These are phyloP conservation scores for Diarsia brunnea DNA, from an alignment of 2,888 invertebrate genomes.

Conservation along the genomic window DNA sequence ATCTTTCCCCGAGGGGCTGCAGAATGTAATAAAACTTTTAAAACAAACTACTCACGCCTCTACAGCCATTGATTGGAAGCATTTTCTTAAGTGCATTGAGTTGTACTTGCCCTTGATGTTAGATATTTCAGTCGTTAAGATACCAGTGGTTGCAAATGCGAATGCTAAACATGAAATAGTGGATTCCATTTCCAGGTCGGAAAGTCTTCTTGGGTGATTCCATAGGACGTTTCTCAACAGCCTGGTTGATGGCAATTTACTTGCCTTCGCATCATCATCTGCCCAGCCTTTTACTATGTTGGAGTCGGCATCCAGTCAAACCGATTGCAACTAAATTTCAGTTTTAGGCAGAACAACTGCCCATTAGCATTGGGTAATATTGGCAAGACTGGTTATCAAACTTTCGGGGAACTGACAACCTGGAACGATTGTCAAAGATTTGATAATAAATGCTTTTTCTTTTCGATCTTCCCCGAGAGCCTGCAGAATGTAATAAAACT, in stretches of 20 bases:
- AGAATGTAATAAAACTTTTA: slow-evolving; percentile 58
- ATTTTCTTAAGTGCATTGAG: slow-evolving; percentile 35
- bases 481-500: slow-evolving; percentile 54
- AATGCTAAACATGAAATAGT: not conserved
- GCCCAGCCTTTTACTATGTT: no score
- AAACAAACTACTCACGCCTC: slow-evolving; percentile 44
- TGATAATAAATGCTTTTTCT: no score
- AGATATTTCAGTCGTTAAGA: not conserved
- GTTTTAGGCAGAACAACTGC: no score
- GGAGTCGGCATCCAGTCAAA: no score
- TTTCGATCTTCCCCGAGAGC: slow-evolving; percentile 36
- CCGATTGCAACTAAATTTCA: no score
- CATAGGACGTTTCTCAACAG: not conserved
- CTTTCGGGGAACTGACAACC: no score
- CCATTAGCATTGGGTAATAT: no score
- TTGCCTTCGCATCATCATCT: not conserved
- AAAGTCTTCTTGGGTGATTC: not conserved
- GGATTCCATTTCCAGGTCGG: not conserved
- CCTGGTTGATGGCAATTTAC: not conserved
- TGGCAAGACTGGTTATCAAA: no score
- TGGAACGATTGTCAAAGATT: no score
- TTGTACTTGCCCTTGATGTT: slow-evolving; percentile 5
- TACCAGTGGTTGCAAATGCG: not conserved
- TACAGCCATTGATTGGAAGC: slow-evolving; percentile 44
- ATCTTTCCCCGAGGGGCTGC: slow-evolving; percentile 32